Conservation (phyloP, 2,113 vertebrate genomes). For the Saccopteryx leptura region DNA sequence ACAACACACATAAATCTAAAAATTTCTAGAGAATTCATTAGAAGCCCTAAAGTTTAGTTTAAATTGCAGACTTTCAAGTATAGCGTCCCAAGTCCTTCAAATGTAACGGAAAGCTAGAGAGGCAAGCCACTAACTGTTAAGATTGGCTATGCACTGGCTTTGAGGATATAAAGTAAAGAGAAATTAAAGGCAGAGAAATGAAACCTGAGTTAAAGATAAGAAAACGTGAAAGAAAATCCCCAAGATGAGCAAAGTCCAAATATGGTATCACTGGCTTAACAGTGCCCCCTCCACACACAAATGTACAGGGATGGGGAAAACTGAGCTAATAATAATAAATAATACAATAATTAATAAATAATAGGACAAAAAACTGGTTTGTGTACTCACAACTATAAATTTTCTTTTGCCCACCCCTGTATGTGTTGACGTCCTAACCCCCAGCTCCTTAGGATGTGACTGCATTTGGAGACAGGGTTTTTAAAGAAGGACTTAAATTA, state of each 20-base stretch:
- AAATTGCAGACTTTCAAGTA: not conserved
- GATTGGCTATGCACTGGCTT: not conserved
- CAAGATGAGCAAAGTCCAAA: not conserved
- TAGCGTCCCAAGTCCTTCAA: not conserved
- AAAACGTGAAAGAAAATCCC: not conserved
- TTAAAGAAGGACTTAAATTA: not conserved
- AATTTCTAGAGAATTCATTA: not conserved
- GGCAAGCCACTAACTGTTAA: not conserved
- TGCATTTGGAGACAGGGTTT: not conserved
- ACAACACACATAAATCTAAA: not conserved
- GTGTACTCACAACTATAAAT: not conserved
- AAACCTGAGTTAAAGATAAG: constrained; percentile 9
- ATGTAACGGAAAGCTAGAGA: not conserved
- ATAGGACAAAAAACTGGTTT: not conserved
- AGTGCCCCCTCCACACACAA: accelerated
- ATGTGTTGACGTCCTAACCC: not conserved
- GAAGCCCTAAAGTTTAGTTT: not conserved
- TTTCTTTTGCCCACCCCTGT: not conserved
- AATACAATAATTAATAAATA: not conserved
- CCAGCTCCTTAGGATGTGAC: not conserved
- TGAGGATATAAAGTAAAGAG: not conserved
- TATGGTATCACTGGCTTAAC: not conserved
- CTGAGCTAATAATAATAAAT: not conserved
- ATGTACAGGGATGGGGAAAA: not conserved
- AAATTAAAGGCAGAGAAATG: constrained; percentile 33